A percentile compares a stretch with the other conserved stretches of the same genome.
Evolutionary conservation across 1,140 invertebrate genomes (phyloP).

Genomic region (Brachionus paranguensis): DNA sequence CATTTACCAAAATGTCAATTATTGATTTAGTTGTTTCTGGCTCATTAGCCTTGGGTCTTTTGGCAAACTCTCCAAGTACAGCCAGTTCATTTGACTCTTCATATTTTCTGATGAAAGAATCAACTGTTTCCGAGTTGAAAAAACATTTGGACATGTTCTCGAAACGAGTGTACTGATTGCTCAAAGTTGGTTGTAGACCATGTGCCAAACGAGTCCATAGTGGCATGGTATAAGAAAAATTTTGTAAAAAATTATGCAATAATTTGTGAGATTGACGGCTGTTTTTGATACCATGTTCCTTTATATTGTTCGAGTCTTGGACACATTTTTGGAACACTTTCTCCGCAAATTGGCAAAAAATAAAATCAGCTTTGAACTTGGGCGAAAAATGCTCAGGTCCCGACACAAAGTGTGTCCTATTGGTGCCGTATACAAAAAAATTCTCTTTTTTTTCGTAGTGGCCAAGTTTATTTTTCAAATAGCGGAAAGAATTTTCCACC

Average conservation of each 20-base stretch:
- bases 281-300: neutral
- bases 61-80: neutral
- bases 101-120: constrained; percentile 3
- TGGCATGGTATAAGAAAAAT: constrained; percentile 8
- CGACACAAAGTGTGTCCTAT: neutral
- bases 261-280: neutral
- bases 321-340: constrained; percentile 30
- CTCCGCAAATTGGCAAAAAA: neutral
- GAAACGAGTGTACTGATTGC: neutral
- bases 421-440: neutral
- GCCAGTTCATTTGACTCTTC: neutral
- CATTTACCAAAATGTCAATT: constrained; percentile 1
- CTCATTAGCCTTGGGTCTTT: neutral
- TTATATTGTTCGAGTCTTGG: neutral
- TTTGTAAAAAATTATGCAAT: constrained; percentile 1
- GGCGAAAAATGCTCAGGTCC: neutral
- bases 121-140: neutral
- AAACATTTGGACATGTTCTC: neutral
- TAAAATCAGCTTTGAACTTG: neutral
- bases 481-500: constrained; percentile 8
- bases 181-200: neutral
- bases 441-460: neutral
- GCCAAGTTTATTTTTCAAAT: neutral
- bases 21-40: neutral
- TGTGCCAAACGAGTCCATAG: neutral